Base-by-base conservation (phyloP, 1,140 invertebrate species). In the Monochamus saltuarius region DNA sequence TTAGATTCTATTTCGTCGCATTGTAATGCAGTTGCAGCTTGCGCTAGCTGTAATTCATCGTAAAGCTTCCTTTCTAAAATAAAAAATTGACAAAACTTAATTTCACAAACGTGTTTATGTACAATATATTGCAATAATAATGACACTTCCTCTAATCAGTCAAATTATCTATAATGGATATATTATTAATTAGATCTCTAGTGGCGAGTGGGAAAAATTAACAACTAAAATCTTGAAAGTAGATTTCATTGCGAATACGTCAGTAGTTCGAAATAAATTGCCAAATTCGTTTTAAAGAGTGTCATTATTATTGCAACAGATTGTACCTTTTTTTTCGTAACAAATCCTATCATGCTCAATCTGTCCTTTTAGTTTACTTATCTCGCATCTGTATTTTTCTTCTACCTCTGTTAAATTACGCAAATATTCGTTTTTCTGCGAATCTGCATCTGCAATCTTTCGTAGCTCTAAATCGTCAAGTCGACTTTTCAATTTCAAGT, bases 241-340 rank as follows among this genome's bases (percentile, higher is more conserved):
- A n/a, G n/a, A n/a, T n/a, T n/a, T n/a, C n/a, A n/a, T n/a, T n/a
- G n/a, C n/a, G n/a, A n/a, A n/a, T n/a, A n/a, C n/a, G n/a, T n/a
- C n/a, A n/a, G n/a, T n/a, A n/a, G n/a, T n/a, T n/a, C n/a, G n/a
- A n/a, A n/a, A n/a, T n/a, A n/a, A n/a, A n/a, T n/a, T n/a, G n/a
- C n/a, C n/a, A n/a, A n/a, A n/a, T n/a, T n/a, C n/a, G n/a, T n/a
- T n/a, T n/a, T n/a, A n/a, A n/a, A n/a, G n/a, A n/a, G n/a, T n/a
- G n/a, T n/a, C n/a, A n/a, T n/a, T n/a, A n/a, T n/a, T n/a, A n/a
- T n/a, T n/a, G n/a, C n/a, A n/a, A n/a, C n/a, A n/a, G n/a, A n/a
- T n/a, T n/a, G n/a, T 38, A 56, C 53, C 53, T 45, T 56, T 56
- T 29, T 14, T 11, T 56, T 56, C 53, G 17, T 34, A 45, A 34